Evolutionary conservation across 2,113 vertebrate genomes (phyloP).

Genomic region (Nothocercus nigrocapillus): DNA sequence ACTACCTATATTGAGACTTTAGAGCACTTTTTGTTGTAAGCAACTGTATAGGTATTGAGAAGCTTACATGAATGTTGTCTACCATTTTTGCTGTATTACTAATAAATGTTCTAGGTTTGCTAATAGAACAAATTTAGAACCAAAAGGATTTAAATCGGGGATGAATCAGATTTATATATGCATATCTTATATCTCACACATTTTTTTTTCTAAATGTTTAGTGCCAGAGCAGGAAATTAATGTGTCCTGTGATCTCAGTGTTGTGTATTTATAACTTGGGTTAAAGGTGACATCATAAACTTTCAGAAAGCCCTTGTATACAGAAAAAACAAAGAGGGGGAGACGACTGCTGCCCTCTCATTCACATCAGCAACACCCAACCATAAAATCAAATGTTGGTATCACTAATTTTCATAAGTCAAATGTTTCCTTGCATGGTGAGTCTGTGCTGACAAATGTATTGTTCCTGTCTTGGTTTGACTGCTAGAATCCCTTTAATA

Average conservation of each 20-base stretch:
- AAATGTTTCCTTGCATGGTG: neutral
- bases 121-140: neutral
- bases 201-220: slow-evolving; percentile 12
- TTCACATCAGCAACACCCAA: slow-evolving; percentile 46
- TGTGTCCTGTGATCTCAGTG: slow-evolving; percentile 33
- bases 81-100: neutral
- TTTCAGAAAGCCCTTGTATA: slow-evolving; percentile 56
- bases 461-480: neutral
- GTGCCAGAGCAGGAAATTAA: slow-evolving; percentile 57
- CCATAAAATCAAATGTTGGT: slow-evolving; percentile 52
- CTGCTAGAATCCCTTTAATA: neutral
- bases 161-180: slow-evolving; percentile 1
- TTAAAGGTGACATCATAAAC: slow-evolving; percentile 64
- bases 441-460: neutral
- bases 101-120: neutral
- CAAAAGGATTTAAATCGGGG: neutral
- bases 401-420: slow-evolving; percentile 19
- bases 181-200: neutral
- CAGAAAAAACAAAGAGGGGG: slow-evolving; percentile 60
- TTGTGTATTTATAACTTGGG: slow-evolving; percentile 51
- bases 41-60: neutral
- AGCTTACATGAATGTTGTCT: neutral
- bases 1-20: neutral
- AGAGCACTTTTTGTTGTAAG: neutral
- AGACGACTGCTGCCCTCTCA: slow-evolving; percentile 53